Evolutionary conservation across 2,888 invertebrate genomes (phyloP), one percentile per base, ranked within the genome.

Genomic region (Rhynchonema sp.): DNA sequence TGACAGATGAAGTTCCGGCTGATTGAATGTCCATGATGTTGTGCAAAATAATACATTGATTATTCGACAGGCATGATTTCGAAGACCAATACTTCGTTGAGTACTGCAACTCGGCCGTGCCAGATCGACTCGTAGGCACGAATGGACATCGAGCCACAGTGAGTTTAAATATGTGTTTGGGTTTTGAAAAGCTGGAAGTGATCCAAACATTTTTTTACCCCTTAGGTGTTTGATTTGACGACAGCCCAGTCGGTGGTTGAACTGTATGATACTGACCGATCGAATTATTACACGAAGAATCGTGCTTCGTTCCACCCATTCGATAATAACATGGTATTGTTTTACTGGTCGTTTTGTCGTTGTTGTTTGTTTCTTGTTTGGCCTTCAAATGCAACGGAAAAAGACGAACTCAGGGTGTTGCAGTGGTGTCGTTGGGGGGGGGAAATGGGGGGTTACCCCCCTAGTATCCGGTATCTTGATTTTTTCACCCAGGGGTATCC

Each of bases 201-300:
- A n/a, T n/a, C n/a, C n/a, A n/a, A n/a, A n/a, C n/a, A n/a, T 38
- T 13, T 38, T 38, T 38, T 38, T 38, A 17, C 17, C 38, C 6
- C 38, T 6, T 38, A 83, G 79, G 82, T 96, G 59, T 94, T 87
- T 75, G 96, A 98, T 75, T 82, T 88, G 23, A 79, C 81, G 62
- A 88, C 88, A 0, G 86, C 87, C 1, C 77, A 81, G 60, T 79
- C 82, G 65, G 74, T 92, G 53, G 77, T 82, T 64, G 82, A 83
- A 0, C 79, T 94, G 55, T 82, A 82, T 30, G 75, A 77, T 63
- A 87, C 88, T 1, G 80, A 83, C 59, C 83, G 86, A 69, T 85
- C 87, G 62, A 96, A 96, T 77, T 84, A 86, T 73, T 98, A 96
- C 76, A 84, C 84, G 1, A 85, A 86, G 76, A 96, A 96, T 76